Conservation (phyloP, 2,113 vertebrate genomes). For the Notothenia coriiceps region DNA sequence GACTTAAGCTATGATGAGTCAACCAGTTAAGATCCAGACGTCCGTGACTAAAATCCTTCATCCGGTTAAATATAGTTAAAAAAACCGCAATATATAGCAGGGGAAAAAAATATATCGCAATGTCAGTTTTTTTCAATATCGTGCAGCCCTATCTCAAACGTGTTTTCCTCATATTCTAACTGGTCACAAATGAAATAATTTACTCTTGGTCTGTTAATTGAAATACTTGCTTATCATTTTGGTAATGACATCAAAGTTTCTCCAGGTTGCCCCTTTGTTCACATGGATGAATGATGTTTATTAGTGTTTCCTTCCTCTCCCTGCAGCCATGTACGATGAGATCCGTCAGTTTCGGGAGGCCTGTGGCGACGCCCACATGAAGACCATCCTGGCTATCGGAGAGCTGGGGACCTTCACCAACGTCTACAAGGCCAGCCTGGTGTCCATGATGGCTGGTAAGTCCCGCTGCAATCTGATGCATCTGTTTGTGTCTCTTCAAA, state of each 20-base stretch:
- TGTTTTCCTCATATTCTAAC: background rate
- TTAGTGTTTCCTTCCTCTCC: background rate
- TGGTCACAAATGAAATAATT: background rate
- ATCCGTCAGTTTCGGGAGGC: slow-evolving; percentile 90
- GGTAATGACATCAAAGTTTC: too few relatives aligned
- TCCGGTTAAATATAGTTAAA: too few relatives aligned
- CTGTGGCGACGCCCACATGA: slow-evolving; percentile 94
- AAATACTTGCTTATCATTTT: background rate
- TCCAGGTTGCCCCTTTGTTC: background rate
- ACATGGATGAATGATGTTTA: background rate
- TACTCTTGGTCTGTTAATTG: background rate
- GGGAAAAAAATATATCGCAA: too few relatives aligned
- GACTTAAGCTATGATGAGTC: too few relatives aligned
- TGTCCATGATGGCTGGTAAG: slow-evolving; percentile 99
- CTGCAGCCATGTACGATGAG: slow-evolving; percentile 92
- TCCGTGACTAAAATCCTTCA: too few relatives aligned
- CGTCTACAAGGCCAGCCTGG: slow-evolving; percentile 95
- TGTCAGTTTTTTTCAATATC: too few relatives aligned
- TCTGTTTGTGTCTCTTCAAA: background rate
- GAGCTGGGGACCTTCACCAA: slow-evolving; percentile 93
- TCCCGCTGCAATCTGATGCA: background rate
- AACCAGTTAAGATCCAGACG: too few relatives aligned
- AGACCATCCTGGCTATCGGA: slow-evolving; percentile 94
- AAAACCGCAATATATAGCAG: too few relatives aligned
- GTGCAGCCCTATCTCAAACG: too few relatives aligned